Conservation (phyloP, 2,888 invertebrate genomes). For the Chrysolina americana region DNA sequence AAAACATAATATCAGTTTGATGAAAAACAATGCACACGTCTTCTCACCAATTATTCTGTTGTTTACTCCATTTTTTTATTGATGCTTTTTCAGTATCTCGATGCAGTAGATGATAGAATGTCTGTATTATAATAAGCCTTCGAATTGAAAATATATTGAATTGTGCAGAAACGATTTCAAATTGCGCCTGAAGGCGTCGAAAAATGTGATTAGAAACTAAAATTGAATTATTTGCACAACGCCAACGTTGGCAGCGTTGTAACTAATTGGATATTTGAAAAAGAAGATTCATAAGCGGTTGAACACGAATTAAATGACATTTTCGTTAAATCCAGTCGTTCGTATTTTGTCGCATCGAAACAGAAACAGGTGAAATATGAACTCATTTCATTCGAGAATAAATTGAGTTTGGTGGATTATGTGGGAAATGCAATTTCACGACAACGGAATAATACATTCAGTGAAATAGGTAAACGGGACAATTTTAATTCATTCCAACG, state of each 20-base stretch:
- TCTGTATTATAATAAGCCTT: no score
- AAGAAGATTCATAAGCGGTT: constrained; percentile 1
- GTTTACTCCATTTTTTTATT: no score
- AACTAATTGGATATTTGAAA: background rate
- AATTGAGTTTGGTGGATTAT: background rate
- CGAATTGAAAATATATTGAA: no score
- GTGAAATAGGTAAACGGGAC: background rate
- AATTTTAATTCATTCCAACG: background rate
- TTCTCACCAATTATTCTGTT: no score
- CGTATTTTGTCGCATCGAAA: background rate
- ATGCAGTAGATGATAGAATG: no score
- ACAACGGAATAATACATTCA: background rate
- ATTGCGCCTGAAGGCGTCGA: background rate
- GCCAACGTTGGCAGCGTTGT: background rate
- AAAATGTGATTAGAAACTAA: background rate
- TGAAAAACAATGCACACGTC: no score
- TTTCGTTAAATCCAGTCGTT: background rate
- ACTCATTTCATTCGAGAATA: background rate
- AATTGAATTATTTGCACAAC: background rate
- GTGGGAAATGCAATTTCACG: constrained; percentile 1
- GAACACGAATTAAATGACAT: background rate
- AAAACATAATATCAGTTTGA: no score
- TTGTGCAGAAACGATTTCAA: no score
- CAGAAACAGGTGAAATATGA: background rate
- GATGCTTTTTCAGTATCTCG: no score